These are phyloP conservation scores for Brevimyrus niger DNA, from an alignment of 2,113 vertebrate genomes.

Conservation along the genomic window DNA sequence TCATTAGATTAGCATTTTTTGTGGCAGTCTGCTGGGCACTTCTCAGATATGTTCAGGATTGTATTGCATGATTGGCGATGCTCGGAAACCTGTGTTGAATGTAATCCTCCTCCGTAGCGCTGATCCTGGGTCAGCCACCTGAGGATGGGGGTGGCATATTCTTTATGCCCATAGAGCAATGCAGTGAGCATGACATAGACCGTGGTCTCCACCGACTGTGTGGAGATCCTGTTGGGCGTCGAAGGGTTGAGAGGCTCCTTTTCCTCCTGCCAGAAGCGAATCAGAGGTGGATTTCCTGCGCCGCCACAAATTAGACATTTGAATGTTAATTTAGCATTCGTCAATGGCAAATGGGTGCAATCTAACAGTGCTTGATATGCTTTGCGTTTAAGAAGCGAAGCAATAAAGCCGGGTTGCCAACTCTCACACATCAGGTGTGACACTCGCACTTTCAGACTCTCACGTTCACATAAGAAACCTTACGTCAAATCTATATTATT, in stretches of 20 bases:
- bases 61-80: not conserved
- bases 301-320: slow-evolving; percentile 12
- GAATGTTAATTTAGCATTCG: not conserved
- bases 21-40: not conserved
- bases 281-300: slow-evolving; percentile 60
- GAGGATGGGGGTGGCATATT: slow-evolving; percentile 71
- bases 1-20: not conserved
- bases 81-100: slow-evolving; percentile 71
- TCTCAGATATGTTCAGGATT: not conserved
- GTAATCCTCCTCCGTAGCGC: slow-evolving; percentile 75
- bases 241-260: slow-evolving; percentile 32
- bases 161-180: slow-evolving; percentile 58
- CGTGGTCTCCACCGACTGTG: slow-evolving; percentile 76
- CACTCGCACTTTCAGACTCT: not conserved
- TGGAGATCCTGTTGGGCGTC: slow-evolving; percentile 52
- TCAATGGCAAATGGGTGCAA: not conserved
- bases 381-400: not conserved
- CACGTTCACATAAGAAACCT: not conserved
- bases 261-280: slow-evolving; percentile 76
- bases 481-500: not conserved
- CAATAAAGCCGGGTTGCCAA: not conserved
- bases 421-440: not conserved
- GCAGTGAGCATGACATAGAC: slow-evolving; percentile 70
- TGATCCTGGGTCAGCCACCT: slow-evolving; percentile 84
- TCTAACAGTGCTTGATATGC: not conserved